Percentiles rank a stretch among this genome's conserved stretches.
Conservation (phyloP, 2,113 vertebrate species). For the Rhinopithecus roxellana region DNA sequence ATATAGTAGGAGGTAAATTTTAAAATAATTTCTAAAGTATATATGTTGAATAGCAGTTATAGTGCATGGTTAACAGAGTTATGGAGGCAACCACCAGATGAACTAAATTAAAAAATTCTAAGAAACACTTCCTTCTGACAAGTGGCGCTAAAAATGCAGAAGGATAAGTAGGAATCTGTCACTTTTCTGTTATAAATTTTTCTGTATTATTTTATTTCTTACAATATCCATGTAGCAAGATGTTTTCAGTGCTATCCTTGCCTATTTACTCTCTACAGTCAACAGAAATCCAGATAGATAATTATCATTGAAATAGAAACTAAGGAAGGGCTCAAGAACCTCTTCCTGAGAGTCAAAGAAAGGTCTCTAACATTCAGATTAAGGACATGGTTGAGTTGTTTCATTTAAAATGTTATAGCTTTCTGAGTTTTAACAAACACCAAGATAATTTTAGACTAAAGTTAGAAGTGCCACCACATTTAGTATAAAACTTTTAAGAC, state of each 20-base stretch:
- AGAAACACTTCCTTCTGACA: background rate
- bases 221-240: background rate
- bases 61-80: background rate
- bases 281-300: background rate
- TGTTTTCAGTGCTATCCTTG: background rate
- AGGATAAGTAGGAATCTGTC: background rate
- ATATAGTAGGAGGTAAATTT: background rate
- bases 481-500: background rate
- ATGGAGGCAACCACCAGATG: background rate
- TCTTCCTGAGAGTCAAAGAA: background rate
- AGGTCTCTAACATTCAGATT: background rate
- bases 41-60: background rate
- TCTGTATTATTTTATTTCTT: background rate
- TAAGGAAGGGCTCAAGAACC: background rate
- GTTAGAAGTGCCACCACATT: background rate
- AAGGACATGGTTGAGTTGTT: background rate
- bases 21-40: background rate
- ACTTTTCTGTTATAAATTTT: background rate
- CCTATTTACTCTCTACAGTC: background rate
- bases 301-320: background rate
- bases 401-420: background rate
- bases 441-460: slow-evolving; percentile 25
- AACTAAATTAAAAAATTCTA: background rate
- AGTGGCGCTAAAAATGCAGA: background rate
- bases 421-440: slow-evolving; percentile 4